Conservation (phyloP, 2,113 vertebrate species). For the Aplodontia rufa region DNA sequence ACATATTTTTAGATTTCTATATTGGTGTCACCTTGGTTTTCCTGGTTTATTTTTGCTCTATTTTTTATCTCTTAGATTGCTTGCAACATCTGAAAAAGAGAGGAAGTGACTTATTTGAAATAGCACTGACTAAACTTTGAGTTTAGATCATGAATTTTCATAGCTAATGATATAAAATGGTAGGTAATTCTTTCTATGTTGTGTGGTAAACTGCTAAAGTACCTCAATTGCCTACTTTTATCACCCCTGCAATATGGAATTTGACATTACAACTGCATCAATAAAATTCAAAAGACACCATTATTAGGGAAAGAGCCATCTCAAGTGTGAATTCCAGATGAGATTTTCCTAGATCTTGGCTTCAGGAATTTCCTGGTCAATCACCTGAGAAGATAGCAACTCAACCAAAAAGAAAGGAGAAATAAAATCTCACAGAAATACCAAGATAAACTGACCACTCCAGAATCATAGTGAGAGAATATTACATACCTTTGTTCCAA, state of each 20-base stretch:
- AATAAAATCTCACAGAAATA: not conserved
- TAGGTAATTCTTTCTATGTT: not conserved
- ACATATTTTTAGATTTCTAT: constrained; percentile 53
- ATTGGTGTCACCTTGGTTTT: constrained; percentile 47
- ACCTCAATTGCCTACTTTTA: not conserved
- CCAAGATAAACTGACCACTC: not conserved
- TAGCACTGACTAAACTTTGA: not conserved
- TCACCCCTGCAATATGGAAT: not conserved
- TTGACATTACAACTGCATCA: not conserved
- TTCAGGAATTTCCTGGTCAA: not conserved
- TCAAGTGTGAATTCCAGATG: not conserved
- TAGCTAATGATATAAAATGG: not conserved
- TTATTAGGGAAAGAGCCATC: not conserved
- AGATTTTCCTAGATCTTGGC: not conserved
- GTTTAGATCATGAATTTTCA: not conserved
- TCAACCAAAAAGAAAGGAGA: not conserved
- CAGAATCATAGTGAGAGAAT: not conserved
- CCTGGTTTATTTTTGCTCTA: not conserved
- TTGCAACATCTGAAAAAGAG: constrained; percentile 1
- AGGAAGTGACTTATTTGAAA: constrained; percentile 6
- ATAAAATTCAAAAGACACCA: not conserved
- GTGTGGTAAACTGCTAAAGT: not conserved
- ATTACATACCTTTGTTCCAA: not conserved
- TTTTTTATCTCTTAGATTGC: constrained; percentile 51
- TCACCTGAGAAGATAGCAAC: not conserved